Conservation (phyloP, 1,140 invertebrate species). For the Rhagoletis pomonella region DNA sequence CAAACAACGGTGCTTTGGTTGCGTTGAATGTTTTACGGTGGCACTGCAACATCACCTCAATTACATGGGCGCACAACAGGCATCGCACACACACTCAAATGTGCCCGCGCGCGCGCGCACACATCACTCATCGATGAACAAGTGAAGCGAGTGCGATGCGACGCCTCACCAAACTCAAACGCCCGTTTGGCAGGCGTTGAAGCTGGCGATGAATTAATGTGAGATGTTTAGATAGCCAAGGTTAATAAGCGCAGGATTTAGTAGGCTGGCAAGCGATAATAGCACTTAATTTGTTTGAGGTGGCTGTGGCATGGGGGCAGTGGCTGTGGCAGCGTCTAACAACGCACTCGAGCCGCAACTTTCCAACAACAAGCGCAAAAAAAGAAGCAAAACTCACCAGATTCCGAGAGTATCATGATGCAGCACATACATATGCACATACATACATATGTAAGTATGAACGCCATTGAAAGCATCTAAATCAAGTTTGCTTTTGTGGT, state of each 20-base stretch:
- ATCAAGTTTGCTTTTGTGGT: slow-evolving; percentile 3
- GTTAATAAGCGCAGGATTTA: slow-evolving; percentile 51
- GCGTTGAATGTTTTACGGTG: slow-evolving; percentile 34
- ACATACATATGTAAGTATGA: neutral
- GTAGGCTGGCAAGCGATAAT: slow-evolving; percentile 48
- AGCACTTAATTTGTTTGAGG: slow-evolving; percentile 51
- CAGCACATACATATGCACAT: too few relatives aligned
- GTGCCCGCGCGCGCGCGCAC: neutral
- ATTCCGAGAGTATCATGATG: neutral
- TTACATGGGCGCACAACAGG: slow-evolving; percentile 27
- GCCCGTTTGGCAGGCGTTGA: slow-evolving; percentile 44
- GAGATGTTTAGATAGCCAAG: slow-evolving; percentile 47
- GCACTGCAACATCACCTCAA: slow-evolving; percentile 51
- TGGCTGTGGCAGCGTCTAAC: neutral
- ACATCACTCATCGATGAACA: slow-evolving; percentile 37
- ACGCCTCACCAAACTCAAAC: neutral
- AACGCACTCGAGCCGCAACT: neutral
- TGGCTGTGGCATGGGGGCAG: neutral
- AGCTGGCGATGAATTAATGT: slow-evolving; percentile 50
- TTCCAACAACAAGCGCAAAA: neutral
- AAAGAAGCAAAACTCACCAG: neutral
- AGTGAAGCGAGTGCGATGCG: neutral
- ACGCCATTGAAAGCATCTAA: neutral
- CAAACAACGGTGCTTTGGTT: neutral
- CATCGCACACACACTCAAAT: neutral